Evolutionary conservation across 2,797 vertebrate species (phyloP).

Genomic region (Chaenodraco wilsoni): DNA sequence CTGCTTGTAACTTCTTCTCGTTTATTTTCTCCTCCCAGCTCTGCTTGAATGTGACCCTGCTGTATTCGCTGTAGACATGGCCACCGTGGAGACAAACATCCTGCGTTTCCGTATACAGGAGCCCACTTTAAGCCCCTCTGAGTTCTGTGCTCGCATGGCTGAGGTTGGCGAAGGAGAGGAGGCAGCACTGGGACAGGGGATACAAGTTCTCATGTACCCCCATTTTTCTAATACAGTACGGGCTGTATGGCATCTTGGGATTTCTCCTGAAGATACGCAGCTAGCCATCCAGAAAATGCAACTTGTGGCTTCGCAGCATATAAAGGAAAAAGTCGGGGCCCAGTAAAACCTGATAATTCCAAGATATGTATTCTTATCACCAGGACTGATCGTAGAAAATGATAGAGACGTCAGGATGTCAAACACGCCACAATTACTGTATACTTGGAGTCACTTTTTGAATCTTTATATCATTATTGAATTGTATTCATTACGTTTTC

Average conservation of each 20-base stretch:
- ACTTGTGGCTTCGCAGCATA: slow-evolving; percentile 79
- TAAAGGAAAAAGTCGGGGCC: slow-evolving; percentile 38
- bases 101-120: slow-evolving; percentile 75
- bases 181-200: slow-evolving; percentile 69
- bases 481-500: not conserved
- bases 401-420: not conserved
- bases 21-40: slow-evolving; percentile 66
- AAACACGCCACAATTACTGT: not conserved
- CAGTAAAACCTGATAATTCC: slow-evolving; percentile 9
- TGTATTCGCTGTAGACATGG: slow-evolving; percentile 75
- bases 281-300: slow-evolving; percentile 84
- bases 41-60: slow-evolving; percentile 73
- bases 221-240: slow-evolving; percentile 71
- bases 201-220: slow-evolving; percentile 83
- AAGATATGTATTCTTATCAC: not conserved
- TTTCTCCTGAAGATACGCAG: slow-evolving; percentile 82
- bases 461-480: not conserved
- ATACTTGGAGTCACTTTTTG: slow-evolving; percentile 4
- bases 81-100: slow-evolving; percentile 87
- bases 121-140: slow-evolving; percentile 48
- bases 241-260: slow-evolving; percentile 85
- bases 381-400: not conserved
- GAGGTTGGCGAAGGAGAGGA: slow-evolving; percentile 77
- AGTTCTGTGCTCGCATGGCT: slow-evolving; percentile 84
- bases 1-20: not conserved